Evolutionary conservation across 2,888 invertebrate genomes (phyloP).

Genomic region (Drosophila yooni): DNA sequence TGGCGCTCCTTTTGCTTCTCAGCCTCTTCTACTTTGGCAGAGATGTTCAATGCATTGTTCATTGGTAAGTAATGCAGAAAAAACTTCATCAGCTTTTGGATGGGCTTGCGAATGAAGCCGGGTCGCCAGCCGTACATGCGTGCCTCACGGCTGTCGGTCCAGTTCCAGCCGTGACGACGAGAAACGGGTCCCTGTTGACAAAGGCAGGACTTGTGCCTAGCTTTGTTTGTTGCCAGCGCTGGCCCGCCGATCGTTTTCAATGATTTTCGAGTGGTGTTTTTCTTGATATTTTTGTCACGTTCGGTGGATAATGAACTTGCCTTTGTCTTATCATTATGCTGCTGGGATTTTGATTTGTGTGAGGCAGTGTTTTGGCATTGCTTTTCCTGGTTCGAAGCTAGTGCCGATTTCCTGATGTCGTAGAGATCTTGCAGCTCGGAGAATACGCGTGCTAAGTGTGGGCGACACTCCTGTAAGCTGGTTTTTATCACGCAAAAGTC

Average conservation of each 20-base stretch:
- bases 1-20: slow-evolving; percentile 39
- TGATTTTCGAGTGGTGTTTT: neutral
- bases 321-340: neutral
- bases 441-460: slow-evolving; percentile 81
- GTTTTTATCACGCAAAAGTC: slow-evolving; percentile 55
- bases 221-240: neutral
- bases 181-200: slow-evolving; percentile 85
- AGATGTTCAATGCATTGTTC: slow-evolving; percentile 44
- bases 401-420: slow-evolving; percentile 67
- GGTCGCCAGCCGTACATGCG: slow-evolving; percentile 82
- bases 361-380: slow-evolving; percentile 31
- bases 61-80: slow-evolving; percentile 76
- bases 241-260: neutral
- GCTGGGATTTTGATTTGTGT: neutral
- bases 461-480: slow-evolving; percentile 64
- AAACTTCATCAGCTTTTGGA: slow-evolving; percentile 82
- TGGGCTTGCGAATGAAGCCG: slow-evolving; percentile 79
- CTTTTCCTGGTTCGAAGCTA: slow-evolving; percentile 41
- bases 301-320: neutral
- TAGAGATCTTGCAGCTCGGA: slow-evolving; percentile 82
- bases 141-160: slow-evolving; percentile 84
- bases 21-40: slow-evolving; percentile 80
- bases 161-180: slow-evolving; percentile 89
- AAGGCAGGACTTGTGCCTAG: slow-evolving; percentile 48
- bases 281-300: neutral